A percentile compares a stretch with the other conserved stretches of the same genome.
Evolutionary conservation across 23 tunicate species (phyloP).

Genomic region (Trididemnum nubilum): DNA sequence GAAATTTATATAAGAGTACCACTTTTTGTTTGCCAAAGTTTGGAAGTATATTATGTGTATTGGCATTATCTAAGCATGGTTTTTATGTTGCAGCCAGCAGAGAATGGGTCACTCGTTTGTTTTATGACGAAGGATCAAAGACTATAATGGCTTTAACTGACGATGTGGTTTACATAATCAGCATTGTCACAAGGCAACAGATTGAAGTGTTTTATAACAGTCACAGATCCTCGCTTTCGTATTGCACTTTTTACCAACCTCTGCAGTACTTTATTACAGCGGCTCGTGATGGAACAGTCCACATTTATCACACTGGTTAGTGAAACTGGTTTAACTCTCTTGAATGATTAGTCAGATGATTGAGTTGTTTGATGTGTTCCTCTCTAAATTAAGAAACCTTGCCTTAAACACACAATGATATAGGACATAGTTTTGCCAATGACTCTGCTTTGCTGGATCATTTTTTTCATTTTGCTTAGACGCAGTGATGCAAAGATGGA

Average conservation of each 20-base stretch:
- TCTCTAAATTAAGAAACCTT: background rate
- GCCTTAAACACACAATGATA: background rate
- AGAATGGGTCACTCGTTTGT: constrained; percentile 58
- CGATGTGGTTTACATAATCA: constrained; percentile 44
- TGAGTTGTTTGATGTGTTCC: background rate
- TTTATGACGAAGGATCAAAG: constrained; percentile 45
- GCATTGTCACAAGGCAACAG: constrained; percentile 50
- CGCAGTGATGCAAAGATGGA: too few species aligned
- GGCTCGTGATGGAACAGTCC: constrained; percentile 73
- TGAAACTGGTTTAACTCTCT: too few species aligned
- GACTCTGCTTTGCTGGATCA: too few species aligned
- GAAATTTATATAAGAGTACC: too few species aligned
- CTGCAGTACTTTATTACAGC: constrained; percentile 62
- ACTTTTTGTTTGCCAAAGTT: too few species aligned
- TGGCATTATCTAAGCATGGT: too few species aligned
- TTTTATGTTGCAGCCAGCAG: constrained; percentile 28
- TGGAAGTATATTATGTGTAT: too few species aligned
- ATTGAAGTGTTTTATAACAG: constrained; percentile 46
- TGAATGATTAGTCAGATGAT: background rate
- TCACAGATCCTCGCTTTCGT: constrained; percentile 54
- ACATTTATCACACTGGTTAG: constrained; percentile 71
- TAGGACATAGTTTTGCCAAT: too few species aligned
- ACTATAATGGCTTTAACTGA: constrained; percentile 56
- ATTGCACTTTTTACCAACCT: constrained; percentile 60
- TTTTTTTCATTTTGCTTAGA: too few species aligned